Percentiles rank a stretch among this genome's conserved stretches.
Evolutionary conservation across 1,140 invertebrate genomes (phyloP).

Genomic region (Brachionus rubens): DNA sequence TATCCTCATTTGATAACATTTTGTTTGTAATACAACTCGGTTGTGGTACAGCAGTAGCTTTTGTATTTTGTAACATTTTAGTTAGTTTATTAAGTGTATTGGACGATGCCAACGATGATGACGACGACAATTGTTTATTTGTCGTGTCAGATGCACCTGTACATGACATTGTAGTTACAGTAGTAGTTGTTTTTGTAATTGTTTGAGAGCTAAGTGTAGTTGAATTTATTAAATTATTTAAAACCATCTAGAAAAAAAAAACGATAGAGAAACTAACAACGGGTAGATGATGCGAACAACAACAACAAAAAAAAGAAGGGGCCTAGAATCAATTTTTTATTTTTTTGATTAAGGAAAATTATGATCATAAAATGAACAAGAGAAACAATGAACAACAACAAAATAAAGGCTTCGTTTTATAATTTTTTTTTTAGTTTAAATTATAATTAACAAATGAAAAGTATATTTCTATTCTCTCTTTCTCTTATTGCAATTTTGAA

Average conservation of each 20-base stretch:
- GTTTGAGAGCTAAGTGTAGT: slow-evolving; percentile 36
- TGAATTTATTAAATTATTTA: slow-evolving; percentile 39
- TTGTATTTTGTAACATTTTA: slow-evolving; percentile 21
- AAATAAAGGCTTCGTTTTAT: too few species aligned
- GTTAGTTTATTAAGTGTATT: neutral
- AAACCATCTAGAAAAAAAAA: slow-evolving; percentile 30
- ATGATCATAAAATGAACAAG: too few species aligned
- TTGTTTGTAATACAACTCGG: slow-evolving; percentile 30
- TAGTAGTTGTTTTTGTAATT: slow-evolving; percentile 31
- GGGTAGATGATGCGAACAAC: too few species aligned
- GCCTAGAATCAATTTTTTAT: too few species aligned
- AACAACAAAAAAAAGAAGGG: too few species aligned
- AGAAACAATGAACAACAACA: too few species aligned
- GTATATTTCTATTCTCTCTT: neutral
- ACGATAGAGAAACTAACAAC: neutral
- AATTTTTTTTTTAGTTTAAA: neutral
- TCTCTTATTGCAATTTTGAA: slow-evolving; percentile 31
- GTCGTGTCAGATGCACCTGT: neutral
- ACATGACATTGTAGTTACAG: slow-evolving; percentile 26
- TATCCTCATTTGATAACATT: slow-evolving; percentile 25
- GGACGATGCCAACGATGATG: neutral
- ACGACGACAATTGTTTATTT: neutral
- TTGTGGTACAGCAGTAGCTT: slow-evolving; percentile 1
- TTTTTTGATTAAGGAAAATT: too few species aligned
- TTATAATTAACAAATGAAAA: neutral